These are phyloP conservation scores for Daphoenositta chrysoptera DNA, from an alignment of 2,113 vertebrate species.

Conservation along the genomic window DNA sequence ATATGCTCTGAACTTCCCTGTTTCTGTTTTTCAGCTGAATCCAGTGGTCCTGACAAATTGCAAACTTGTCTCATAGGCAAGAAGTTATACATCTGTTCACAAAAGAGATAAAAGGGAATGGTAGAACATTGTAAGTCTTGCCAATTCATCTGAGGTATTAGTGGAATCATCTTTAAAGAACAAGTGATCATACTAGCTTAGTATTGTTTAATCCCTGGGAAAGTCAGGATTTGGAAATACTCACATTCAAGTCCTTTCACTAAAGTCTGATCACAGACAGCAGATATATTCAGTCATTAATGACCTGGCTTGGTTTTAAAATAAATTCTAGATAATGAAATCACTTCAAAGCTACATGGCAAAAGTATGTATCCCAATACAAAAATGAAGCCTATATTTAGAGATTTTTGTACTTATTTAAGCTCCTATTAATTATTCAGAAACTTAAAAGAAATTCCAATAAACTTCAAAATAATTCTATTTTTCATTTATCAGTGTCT, in stretches of 20 bases:
- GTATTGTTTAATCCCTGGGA: not conserved
- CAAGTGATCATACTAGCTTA: not conserved
- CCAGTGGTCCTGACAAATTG: not conserved
- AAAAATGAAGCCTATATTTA: not conserved
- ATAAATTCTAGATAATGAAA: not conserved
- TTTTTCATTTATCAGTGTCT: not conserved
- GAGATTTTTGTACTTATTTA: not conserved
- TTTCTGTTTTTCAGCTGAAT: not conserved
- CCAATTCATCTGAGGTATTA: not conserved
- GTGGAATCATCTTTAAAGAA: not conserved
- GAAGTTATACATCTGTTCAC: not conserved
- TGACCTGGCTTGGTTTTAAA: not conserved
- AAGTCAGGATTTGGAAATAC: not conserved
- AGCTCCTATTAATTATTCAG: not conserved
- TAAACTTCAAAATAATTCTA: not conserved
- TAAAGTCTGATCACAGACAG: not conserved
- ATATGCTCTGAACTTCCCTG: not conserved
- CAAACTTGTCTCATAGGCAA: not conserved
- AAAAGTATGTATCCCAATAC: not conserved
- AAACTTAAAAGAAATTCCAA: not conserved
- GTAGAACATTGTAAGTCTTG: not conserved
- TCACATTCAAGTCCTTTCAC: not conserved
- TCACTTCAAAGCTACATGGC: not conserved
- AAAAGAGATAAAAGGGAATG: not conserved
- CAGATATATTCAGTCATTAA: not conserved